These are phyloP conservation scores for Caenorhabditis sp. DNA, from an alignment of 2,888 invertebrate species.

Conservation along the genomic window DNA sequence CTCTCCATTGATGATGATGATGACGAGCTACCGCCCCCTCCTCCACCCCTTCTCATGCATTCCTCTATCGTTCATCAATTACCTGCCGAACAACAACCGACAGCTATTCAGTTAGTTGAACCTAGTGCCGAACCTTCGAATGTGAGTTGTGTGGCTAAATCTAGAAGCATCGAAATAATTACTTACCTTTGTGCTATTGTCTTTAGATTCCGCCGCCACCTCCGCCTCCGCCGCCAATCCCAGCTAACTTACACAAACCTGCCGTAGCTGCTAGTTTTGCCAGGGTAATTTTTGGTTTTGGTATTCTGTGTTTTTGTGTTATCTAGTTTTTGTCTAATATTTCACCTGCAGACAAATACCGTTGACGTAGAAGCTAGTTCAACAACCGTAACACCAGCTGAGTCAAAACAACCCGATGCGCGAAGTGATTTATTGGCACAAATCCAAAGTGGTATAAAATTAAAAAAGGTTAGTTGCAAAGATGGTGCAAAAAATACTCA, in stretches of 20 bases:
- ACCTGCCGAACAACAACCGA: constrained; percentile 42
- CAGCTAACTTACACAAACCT: constrained; percentile 30
- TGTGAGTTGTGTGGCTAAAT: constrained; percentile 16
- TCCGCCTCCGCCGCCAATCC: constrained; percentile 63
- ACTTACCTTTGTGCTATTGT: constrained; percentile 1
- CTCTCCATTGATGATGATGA: constrained; percentile 61
- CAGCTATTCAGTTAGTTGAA: constrained; percentile 44
- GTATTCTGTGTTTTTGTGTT: background rate
- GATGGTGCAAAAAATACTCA: too few relatives aligned
- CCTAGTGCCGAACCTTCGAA: constrained; percentile 33
- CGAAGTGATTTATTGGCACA: constrained; percentile 59
- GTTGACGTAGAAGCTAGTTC: background rate
- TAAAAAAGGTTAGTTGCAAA: constrained; percentile 57
- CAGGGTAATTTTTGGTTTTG: constrained; percentile 13
- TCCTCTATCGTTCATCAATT: constrained; percentile 55
- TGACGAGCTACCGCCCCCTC: constrained; percentile 65
- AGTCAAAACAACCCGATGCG: constrained; percentile 14
- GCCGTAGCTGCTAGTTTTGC: constrained; percentile 31
- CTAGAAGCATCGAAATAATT: background rate
- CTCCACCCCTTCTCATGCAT: constrained; percentile 61
- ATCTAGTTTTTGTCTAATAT: background rate
- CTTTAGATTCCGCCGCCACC: constrained; percentile 50
- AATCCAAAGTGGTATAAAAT: constrained; percentile 63
- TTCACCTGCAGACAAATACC: constrained; percentile 4
- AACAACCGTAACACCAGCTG: background rate